Percentiles rank a stretch among this genome's conserved stretches.
Evolutionary conservation across 2,888 invertebrate genomes (phyloP).

Genomic region (Peribatodes rhomboidaria): DNA sequence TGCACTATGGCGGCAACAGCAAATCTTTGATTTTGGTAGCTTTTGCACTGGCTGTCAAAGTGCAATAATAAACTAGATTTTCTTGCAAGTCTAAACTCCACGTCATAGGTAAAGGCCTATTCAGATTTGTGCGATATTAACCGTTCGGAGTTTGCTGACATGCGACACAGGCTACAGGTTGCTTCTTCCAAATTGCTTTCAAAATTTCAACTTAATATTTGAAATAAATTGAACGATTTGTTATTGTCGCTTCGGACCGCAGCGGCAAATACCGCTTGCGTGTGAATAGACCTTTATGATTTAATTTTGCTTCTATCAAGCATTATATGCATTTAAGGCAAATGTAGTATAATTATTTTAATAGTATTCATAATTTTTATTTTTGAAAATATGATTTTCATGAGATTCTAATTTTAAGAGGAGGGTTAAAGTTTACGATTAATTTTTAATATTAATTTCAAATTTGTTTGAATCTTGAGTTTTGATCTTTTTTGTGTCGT

Average conservation of each 20-base stretch:
- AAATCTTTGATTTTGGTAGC: too few relatives aligned
- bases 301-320: not conserved
- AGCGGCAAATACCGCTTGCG: not conserved
- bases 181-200: too few relatives aligned
- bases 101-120: not conserved
- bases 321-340: constrained; percentile 2
- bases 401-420: not conserved
- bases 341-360: not conserved
- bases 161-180: too few relatives aligned
- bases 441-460: too few relatives aligned
- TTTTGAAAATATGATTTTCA: not conserved
- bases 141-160: too few relatives aligned
- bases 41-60: not conserved
- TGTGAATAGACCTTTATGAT: not conserved
- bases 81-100: not conserved
- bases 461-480: too few relatives aligned
- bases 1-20: too few relatives aligned
- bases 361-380: not conserved
- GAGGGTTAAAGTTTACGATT: too few relatives aligned
- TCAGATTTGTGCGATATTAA: not conserved
- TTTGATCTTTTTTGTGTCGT: too few relatives aligned
- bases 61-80: not conserved
- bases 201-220: too few relatives aligned
- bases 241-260: not conserved
- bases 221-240: too few relatives aligned